These are phyloP conservation scores for Parasteatoda lunata DNA, from an alignment of 2,888 invertebrate genomes.

Conservation along the genomic window DNA sequence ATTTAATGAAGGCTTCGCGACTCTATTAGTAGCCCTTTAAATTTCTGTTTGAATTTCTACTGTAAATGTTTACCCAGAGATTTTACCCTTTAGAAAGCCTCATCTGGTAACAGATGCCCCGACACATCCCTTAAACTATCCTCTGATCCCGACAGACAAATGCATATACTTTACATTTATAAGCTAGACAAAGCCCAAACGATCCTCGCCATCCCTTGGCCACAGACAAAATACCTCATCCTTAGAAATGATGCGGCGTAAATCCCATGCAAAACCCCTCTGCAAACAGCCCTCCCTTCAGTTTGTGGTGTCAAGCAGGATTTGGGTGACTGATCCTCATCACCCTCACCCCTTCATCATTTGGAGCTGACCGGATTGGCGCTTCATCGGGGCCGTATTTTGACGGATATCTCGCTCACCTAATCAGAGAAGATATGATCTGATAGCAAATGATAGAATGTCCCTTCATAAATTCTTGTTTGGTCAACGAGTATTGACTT, in stretches of 20 bases:
- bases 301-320: slow-evolving; percentile 50
- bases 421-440: background rate
- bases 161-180: slow-evolving; percentile 4
- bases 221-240: slow-evolving; percentile 20
- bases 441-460: background rate
- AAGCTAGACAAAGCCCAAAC: background rate
- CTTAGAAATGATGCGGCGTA: slow-evolving; percentile 10
- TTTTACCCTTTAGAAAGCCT: background rate
- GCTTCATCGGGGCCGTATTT: slow-evolving; percentile 22
- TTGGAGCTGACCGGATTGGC: slow-evolving; percentile 2
- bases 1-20: background rate
- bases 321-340: slow-evolving; percentile 14
- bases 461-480: no score
- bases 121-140: background rate
- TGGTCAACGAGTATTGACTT: no score
- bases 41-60: background rate
- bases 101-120: slow-evolving; percentile 2
- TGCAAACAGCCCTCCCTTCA: slow-evolving; percentile 34
- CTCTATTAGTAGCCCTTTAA: background rate
- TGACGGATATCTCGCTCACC: slow-evolving; percentile 19
- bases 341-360: background rate
- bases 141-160: slow-evolving; percentile 2
- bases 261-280: slow-evolving; percentile 50
- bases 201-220: slow-evolving; percentile 8
- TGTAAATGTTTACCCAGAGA: background rate